A percentile compares a stretch with the other conserved stretches of the same genome.
Evolutionary conservation across 2,797 vertebrate species (phyloP).

Genomic region (Falco peregrinus): DNA sequence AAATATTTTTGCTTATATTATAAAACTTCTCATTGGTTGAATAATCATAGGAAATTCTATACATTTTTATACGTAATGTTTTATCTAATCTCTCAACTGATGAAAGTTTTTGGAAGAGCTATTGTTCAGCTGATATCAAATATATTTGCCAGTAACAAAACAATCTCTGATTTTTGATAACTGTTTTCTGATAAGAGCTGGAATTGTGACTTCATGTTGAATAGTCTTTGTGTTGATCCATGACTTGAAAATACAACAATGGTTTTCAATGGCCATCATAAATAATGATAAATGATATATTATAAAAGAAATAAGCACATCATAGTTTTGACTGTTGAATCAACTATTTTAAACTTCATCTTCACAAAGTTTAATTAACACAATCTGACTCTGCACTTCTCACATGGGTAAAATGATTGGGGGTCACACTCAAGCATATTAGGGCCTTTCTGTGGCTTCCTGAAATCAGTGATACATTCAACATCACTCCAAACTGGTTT

Average conservation of each 20-base stretch:
- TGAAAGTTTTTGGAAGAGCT: not conserved
- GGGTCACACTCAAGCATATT: not conserved
- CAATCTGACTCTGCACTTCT: not conserved
- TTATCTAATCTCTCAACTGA: not conserved
- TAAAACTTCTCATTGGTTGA: not conserved
- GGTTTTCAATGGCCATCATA: not conserved
- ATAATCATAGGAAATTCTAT: not conserved
- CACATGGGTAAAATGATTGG: accelerated
- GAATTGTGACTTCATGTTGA: not conserved
- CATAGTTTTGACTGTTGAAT: not conserved
- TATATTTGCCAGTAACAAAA: not conserved
- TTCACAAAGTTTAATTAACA: not conserved
- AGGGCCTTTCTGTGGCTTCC: not conserved
- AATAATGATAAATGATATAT: no score
- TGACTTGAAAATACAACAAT: not conserved
- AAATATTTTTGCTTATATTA: not conserved
- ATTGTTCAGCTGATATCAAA: not conserved
- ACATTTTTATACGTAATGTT: not conserved
- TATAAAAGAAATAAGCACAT: not conserved
- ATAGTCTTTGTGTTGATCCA: not conserved
- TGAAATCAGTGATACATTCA: not conserved
- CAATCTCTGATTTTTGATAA: not conserved
- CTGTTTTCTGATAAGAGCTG: not conserved
- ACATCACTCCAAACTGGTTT: not conserved
- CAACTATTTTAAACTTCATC: not conserved